Base-by-base conservation (phyloP, 2,888 invertebrate species). In the Troides oblongomaculatus region DNA sequence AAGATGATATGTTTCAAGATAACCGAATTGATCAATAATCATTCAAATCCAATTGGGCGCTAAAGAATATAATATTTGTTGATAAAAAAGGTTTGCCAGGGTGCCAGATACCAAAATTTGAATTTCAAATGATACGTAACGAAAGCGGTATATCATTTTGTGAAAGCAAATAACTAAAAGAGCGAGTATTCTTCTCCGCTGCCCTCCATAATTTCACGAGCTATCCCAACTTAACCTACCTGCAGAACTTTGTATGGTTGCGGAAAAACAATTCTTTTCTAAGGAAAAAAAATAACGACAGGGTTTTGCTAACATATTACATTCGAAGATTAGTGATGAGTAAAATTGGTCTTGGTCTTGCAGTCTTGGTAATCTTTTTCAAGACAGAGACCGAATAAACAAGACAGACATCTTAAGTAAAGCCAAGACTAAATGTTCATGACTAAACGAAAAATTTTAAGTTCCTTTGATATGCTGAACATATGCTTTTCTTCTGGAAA, bases 181-280 rank as follows among this genome's bases (percentile, higher is more conserved):
- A 82, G 81, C 80, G 78, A 76, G 77, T 83, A 80, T 80, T 81
- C 83, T 74, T 78, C 74, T 73, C 77, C 73, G 79, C 80, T 77
- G 76, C 75, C 78, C 77, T 73, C 82, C 77, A 84, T 85, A 87
- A 66, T 69, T 67, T 66, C 66, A 62, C 56, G 64, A 78, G 77
- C 77, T 77, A 78, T 78, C 78, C 75, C 73, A 77, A 76, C 76
- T 79, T 63, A 50, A 65, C 69, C 50, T 71, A 73, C 72, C 70
- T 70, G 65, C 69, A 50, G 60, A 62, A 68, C 73, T 74, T 70
- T 59, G n/a, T 58, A 43, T 21, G 57, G 30, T 63, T 18, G 59
- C 58, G 39, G 21, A 62, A 53, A 67, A 46, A 68, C 63, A 56
- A 56, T 50, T 43, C 57, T 58, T 46, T 62, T 46, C 17, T n/a